A percentile compares a stretch with the other conserved stretches of the same genome.
Conservation (phyloP, 2,888 invertebrate genomes). For the Osedax fenrisi region DNA sequence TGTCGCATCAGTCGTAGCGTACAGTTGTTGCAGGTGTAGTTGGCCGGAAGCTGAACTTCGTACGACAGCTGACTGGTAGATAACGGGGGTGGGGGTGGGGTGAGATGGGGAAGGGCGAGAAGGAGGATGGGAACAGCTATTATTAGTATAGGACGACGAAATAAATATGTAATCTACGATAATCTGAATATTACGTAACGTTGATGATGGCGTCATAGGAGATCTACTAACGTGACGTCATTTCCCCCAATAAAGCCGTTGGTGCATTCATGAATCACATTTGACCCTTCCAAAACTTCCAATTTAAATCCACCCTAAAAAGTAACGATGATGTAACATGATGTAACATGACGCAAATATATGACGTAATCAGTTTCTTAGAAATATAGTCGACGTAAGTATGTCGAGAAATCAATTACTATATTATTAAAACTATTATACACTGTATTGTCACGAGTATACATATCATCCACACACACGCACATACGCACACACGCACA, state of each 20-base stretch:
- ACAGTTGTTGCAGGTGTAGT: conserved; percentile 76
- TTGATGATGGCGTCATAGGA: not conserved
- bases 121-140: not conserved
- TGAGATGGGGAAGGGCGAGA: not conserved
- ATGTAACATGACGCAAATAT: no score
- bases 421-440: no score
- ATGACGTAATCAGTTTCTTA: no score
- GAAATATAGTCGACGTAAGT: no score
- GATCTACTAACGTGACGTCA: conserved; percentile 17
- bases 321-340: conserved; percentile 36
- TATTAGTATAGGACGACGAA: not conserved
- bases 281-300: conserved; percentile 66
- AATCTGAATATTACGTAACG: no score
- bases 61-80: conserved; percentile 56
- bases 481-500: conserved; percentile 11
- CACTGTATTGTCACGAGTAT: no score
- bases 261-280: not conserved
- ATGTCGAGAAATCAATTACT: no score
- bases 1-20: conserved; percentile 75
- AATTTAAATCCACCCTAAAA: conserved; percentile 79
- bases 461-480: conserved; percentile 8
- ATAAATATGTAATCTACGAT: no score
- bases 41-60: conserved; percentile 66
- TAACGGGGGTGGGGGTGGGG: conserved; percentile 59
- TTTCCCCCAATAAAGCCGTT: conserved; percentile 18